These are phyloP conservation scores for Pollenia griseotomentosa DNA, from an alignment of 2,888 invertebrate genomes.

Conservation along the genomic window DNA sequence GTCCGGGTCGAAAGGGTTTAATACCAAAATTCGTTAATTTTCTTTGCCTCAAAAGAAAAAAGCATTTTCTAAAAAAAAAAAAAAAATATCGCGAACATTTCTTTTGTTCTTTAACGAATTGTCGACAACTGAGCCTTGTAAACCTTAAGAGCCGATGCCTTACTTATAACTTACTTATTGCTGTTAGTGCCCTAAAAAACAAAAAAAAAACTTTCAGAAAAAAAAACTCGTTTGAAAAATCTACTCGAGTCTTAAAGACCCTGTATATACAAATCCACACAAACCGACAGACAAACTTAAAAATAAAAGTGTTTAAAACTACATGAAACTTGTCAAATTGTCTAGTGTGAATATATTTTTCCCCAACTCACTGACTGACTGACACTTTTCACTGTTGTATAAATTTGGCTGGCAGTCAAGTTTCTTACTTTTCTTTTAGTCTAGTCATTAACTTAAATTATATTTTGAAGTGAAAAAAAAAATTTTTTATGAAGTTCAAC, in stretches of 20 bases:
- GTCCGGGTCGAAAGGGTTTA: no score
- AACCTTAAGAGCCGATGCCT: no score
- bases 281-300: constrained; percentile 4
- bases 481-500: neutral
- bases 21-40: no score
- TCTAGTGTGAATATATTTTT: constrained; percentile 22
- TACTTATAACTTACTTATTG: no score
- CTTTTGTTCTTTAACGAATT: no score
- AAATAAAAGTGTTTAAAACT: constrained; percentile 35
- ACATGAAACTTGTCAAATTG: constrained; percentile 54
- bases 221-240: neutral
- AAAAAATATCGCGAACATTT: no score
- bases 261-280: neutral
- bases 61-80: no score
- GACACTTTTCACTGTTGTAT: neutral
- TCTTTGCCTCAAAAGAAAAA: no score
- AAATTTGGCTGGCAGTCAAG: constrained; percentile 2
- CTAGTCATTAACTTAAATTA: constrained; percentile 43
- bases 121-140: no score
- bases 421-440: constrained; percentile 9
- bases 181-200: neutral
- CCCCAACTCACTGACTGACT: neutral
- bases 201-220: neutral
- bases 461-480: neutral
- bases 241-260: no score